Evolutionary conservation across 2,113 vertebrate species (phyloP).

Genomic region (Pleuronectes platessa): DNA sequence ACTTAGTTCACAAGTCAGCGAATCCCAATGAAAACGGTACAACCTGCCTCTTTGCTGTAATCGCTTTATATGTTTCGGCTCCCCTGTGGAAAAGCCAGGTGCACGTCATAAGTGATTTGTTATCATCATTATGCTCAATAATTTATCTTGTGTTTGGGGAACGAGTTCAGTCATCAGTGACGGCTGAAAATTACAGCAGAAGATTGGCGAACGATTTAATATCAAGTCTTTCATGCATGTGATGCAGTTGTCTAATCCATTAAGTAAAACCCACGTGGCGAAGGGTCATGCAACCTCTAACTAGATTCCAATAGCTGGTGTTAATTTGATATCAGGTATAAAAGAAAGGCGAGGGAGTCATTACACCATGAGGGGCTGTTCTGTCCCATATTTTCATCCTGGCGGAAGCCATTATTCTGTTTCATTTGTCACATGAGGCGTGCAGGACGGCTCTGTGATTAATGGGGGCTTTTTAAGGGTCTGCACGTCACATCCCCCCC

Average conservation of each 20-base stretch:
- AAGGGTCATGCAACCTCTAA: slow-evolving; percentile 36
- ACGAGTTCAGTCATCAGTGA: slow-evolving; percentile 27
- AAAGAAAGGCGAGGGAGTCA: slow-evolving; percentile 23
- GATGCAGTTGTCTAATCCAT: slow-evolving; percentile 44
- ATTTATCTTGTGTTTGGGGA: slow-evolving; percentile 39
- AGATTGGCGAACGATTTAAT: slow-evolving; percentile 33
- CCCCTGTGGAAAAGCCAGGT: slow-evolving; percentile 39
- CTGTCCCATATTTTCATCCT: slow-evolving; percentile 59
- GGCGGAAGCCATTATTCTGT: slow-evolving; percentile 74
- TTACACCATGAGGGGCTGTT: slow-evolving; percentile 35
- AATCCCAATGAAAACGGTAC: slow-evolving; percentile 53
- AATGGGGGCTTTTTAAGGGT: slow-evolving; percentile 64
- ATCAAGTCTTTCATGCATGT: slow-evolving; percentile 23
- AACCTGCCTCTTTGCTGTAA: slow-evolving; percentile 39
- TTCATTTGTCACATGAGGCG: slow-evolving; percentile 75
- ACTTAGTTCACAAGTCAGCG: slow-evolving; percentile 16
- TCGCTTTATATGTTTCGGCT: slow-evolving; percentile 24
- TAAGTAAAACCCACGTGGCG: slow-evolving; percentile 31
- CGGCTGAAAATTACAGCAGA: slow-evolving; percentile 7
- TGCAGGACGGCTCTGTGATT: slow-evolving; percentile 70
- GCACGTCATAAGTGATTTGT: slow-evolving; percentile 40
- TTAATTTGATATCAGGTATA: slow-evolving; percentile 61
- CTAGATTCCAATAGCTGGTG: slow-evolving; percentile 28
- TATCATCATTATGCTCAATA: slow-evolving; percentile 47
- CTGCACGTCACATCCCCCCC: slow-evolving; percentile 47